A percentile compares a stretch with the other conserved stretches of the same genome.
phyloP scores from a whole-genome alignment of 2,888 invertebrate species.

The Girardia tigrina region DNA sequence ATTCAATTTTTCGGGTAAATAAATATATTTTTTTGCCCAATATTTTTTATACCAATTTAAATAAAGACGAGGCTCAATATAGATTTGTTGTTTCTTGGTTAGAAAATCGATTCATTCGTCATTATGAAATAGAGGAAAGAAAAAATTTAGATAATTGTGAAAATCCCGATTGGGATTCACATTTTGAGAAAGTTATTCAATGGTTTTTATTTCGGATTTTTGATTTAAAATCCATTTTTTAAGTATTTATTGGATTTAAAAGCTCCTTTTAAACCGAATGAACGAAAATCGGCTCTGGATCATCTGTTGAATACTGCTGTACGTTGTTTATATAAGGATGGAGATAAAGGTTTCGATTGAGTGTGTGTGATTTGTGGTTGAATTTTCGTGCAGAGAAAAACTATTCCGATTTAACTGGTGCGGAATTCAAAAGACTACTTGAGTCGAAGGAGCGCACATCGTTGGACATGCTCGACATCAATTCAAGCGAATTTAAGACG shows the following conservation, averaged over 20 bases:
- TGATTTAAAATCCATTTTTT: neutral
- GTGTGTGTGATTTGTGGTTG: neutral
- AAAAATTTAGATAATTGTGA: neutral
- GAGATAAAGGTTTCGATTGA: neutral
- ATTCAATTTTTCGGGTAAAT: neutral
- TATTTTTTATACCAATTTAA: too few species aligned
- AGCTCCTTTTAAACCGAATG: neutral
- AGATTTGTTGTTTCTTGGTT: neutral
- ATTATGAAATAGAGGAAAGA: neutral
- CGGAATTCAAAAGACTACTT: too few species aligned
- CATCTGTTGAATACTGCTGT: neutral
- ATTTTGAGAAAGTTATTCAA: neutral
- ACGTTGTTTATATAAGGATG: neutral
- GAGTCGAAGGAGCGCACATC: too few species aligned
- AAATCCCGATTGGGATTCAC: neutral
- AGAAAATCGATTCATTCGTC: neutral
- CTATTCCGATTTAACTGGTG: neutral
- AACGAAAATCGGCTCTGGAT: neutral
- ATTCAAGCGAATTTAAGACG: slow-evolving; percentile 20
- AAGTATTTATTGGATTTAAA: neutral
- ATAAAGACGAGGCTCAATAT: neutral
- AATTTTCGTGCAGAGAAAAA: neutral
- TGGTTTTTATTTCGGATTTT: too few species aligned
- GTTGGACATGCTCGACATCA: neutral
- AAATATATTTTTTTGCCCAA: too few species aligned